A percentile compares a stretch with the other conserved stretches of the same genome.
Evolutionary conservation across 2,797 vertebrate genomes (phyloP).

Genomic region (Poeciliopsis gracilis): DNA sequence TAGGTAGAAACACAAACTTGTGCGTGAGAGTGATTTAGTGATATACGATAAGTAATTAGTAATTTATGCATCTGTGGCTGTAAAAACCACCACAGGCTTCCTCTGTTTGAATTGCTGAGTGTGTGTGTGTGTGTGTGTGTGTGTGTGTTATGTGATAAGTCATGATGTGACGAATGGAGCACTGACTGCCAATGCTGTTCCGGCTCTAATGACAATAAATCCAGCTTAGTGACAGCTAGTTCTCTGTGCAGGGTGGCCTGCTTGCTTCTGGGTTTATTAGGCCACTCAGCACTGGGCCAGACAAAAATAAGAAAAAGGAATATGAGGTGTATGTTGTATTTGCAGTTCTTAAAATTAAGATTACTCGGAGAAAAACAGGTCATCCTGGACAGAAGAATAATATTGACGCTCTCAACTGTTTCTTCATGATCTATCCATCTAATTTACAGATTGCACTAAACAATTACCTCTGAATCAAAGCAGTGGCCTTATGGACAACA

Average conservation of each 20-base stretch:
- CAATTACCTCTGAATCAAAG: slow-evolving; percentile 25
- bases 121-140: slow-evolving; percentile 4
- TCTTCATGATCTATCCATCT: slow-evolving; percentile 16
- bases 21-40: slow-evolving; percentile 37
- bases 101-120: slow-evolving; percentile 8
- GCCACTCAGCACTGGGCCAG: slow-evolving; percentile 34
- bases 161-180: slow-evolving; percentile 40
- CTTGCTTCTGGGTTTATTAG: slow-evolving; percentile 32
- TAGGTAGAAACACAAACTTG: neutral
- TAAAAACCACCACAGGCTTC: slow-evolving; percentile 2
- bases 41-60: slow-evolving; percentile 5
- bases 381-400: neutral
- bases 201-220: slow-evolving; percentile 54
- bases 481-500: slow-evolving; percentile 12
- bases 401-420: neutral
- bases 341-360: neutral
- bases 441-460: slow-evolving; percentile 14
- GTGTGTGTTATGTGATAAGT: slow-evolving; percentile 49
- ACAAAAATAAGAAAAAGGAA: neutral
- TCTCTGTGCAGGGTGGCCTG: slow-evolving; percentile 41
- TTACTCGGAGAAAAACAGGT: neutral
- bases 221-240: slow-evolving; percentile 58
- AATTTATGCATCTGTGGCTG: slow-evolving; percentile 22
- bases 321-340: neutral
- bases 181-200: slow-evolving; percentile 28